A percentile compares a stretch with the other conserved stretches of the same genome.
These are phyloP conservation scores for Cheilosia grossa DNA, from an alignment of 2,888 invertebrate genomes.

Conservation along the genomic window DNA sequence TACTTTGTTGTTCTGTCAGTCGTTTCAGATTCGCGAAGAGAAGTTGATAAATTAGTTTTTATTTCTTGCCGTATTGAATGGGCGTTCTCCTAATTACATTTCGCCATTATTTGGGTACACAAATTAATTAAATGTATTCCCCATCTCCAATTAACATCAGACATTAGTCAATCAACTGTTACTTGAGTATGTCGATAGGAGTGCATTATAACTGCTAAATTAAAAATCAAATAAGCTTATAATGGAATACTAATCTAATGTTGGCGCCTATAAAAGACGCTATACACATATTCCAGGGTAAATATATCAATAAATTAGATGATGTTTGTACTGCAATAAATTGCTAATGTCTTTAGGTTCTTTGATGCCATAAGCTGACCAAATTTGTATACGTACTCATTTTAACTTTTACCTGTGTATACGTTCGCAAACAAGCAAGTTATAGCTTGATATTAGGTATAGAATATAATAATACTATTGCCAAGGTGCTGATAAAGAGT, in stretches of 20 bases:
- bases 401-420: too few relatives aligned
- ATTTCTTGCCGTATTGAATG: not conserved
- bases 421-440: too few relatives aligned
- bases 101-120: slow-evolving; percentile 6
- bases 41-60: slow-evolving; percentile 19
- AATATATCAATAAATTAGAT: not conserved
- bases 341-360: not conserved
- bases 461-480: too few relatives aligned
- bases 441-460: too few relatives aligned
- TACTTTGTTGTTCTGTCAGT: not conserved
- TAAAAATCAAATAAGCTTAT: not conserved
- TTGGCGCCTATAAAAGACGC: not conserved
- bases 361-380: not conserved
- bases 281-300: not conserved
- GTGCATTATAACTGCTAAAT: slow-evolving; percentile 14
- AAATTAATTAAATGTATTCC: not conserved
- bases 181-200: not conserved
- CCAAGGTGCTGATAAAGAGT: too few relatives aligned
- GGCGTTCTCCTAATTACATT: not conserved
- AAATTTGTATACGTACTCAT: too few relatives aligned
- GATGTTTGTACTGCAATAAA: not conserved
- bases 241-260: slow-evolving; percentile 5
- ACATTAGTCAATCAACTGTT: not conserved
- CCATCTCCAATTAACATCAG: not conserved
- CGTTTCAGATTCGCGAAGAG: not conserved